Conservation (phyloP, 2,888 invertebrate genomes). For the Stramonita haemastoma region DNA sequence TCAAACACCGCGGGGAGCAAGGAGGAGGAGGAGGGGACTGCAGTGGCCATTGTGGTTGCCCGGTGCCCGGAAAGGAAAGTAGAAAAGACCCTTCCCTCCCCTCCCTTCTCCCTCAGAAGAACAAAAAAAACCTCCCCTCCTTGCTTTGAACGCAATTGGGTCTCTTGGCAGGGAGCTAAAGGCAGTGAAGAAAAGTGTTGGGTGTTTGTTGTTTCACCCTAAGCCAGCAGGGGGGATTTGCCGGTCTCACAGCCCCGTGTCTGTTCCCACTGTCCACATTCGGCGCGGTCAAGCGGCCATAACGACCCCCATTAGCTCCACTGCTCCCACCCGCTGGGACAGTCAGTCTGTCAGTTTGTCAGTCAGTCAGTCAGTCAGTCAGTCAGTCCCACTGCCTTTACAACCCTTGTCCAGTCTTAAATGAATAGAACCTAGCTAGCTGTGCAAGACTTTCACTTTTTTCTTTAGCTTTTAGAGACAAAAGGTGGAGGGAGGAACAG, state of each 20-base stretch:
- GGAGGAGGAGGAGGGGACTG: neutral
- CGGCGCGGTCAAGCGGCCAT: neutral
- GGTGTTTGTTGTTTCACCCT: constrained; percentile 30
- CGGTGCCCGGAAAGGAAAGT: neutral
- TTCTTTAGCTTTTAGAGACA: too few species aligned
- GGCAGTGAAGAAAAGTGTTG: neutral
- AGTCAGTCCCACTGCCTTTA: neutral
- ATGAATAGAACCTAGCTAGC: neutral
- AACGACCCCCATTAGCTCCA: neutral
- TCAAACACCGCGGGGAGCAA: neutral
- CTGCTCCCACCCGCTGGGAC: too few species aligned
- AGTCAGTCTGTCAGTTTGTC: neutral
- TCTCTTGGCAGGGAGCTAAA: neutral
- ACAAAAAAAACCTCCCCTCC: neutral
- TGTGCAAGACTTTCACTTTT: neutral
- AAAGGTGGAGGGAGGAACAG: too few species aligned
- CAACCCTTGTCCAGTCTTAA: neutral
- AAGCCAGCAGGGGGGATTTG: neutral
- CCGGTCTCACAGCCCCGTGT: neutral
- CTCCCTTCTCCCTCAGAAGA: too few species aligned
- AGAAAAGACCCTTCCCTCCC: neutral
- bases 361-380: neutral
- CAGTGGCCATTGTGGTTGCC: neutral
- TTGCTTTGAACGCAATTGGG: neutral
- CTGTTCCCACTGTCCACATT: neutral